A percentile compares a stretch with the other conserved stretches of the same genome.
phyloP scores from a whole-genome alignment of 1,140 invertebrate genomes.

The Stegodyphus dumicola region DNA sequence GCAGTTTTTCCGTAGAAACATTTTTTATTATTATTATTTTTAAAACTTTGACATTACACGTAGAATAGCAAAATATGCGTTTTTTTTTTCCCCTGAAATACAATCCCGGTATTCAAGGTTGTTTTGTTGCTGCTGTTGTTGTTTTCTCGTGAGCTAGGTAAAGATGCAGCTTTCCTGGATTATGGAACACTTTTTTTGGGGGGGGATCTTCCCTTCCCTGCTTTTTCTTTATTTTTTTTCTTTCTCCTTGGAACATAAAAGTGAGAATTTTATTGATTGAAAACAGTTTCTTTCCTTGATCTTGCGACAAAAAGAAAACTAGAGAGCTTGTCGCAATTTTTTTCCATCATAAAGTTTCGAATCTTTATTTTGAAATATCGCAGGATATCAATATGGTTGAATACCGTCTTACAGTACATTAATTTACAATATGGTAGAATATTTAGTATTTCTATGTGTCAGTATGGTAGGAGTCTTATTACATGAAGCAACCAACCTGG shows the following conservation, averaged over 20 bases:
- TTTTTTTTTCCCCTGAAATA: slow-evolving; percentile 11
- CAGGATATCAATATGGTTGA: no score
- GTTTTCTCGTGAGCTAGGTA: not conserved
- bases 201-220: not conserved
- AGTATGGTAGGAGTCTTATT: no score
- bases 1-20: not conserved
- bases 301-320: not conserved
- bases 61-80: slow-evolving; percentile 54
- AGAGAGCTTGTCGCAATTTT: no score
- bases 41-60: slow-evolving; percentile 52
- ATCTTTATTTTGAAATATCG: no score
- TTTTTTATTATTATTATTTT: slow-evolving; percentile 40
- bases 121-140: slow-evolving; percentile 6
- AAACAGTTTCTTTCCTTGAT: not conserved
- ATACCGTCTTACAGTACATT: no score
- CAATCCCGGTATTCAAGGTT: slow-evolving; percentile 39
- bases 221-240: not conserved
- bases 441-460: no score
- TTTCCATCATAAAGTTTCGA: no score
- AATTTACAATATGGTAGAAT: no score
- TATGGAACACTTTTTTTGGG: slow-evolving; percentile 18
- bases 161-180: slow-evolving; percentile 30
- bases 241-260: not conserved
- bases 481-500: no score
- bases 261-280: slow-evolving; percentile 43